Evolutionary conservation across 2,888 invertebrate species (phyloP), one percentile per base, ranked within the genome.

Genomic region (Philopedon plagiatum): DNA sequence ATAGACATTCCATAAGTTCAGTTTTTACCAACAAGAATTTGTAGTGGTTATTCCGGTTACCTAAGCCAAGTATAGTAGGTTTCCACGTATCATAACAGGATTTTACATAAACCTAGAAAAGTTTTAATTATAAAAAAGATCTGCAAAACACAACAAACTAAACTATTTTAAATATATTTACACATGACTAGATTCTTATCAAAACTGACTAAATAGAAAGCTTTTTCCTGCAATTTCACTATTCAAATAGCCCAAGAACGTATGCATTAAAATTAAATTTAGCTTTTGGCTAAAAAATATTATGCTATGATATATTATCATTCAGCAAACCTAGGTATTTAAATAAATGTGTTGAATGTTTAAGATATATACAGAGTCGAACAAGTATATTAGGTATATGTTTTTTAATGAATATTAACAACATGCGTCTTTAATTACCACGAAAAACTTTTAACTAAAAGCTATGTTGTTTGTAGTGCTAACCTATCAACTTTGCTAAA

Each of bases 1-100:
- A 54, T 9, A n/a, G n/a, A 54, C 51, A 54, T 54, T 54, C 51
- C 11, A 9, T 23, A 46, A 46, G 46, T 46, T 21, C 19, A 9
- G 29, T 29, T 29, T 15, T 29, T 29, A 29, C 11, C n/a, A 29
- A 13, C 51, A 29, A 7, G 9, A 13, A 29, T 51, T 51, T 13
- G 9, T 5, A 15, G n/a, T n/a, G n/a, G n/a, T n/a, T n/a, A 5
- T 26, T 13, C 8, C 4, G 2, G 29, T 54, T 29, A 54, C 13
- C 15, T 54, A 54, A 54, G 15, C 15, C 26, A 29, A 29, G 23
- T 32, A 7, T 32, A 9, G 32, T 32, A 9, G 2, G n/a, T 49
- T 23, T 26, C 2, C 26, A 13, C 13, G 9, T 26, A 11, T 1
- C 49, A 26, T 26, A 49, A 49, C 26, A 5, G 26, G 26, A 13